These are phyloP conservation scores for Actias luna DNA, from an alignment of 2,888 invertebrate genomes.

Conservation along the genomic window DNA sequence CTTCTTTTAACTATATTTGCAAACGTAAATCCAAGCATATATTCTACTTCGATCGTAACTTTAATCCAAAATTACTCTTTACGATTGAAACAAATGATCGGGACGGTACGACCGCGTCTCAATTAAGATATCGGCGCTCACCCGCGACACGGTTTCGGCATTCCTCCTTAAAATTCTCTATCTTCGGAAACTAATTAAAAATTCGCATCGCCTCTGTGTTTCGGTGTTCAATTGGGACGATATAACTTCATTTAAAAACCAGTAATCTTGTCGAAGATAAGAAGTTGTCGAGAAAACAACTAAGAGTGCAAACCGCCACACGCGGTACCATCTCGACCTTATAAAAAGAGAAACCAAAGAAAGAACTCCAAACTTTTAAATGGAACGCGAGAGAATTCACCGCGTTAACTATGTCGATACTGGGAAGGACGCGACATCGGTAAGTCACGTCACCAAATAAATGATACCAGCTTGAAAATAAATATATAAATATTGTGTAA, in stretches of 20 bases:
- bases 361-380: slow-evolving; percentile 73
- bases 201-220: slow-evolving; percentile 76
- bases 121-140: slow-evolving; percentile 74
- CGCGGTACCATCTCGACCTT: slow-evolving; percentile 61
- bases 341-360: slow-evolving; percentile 69
- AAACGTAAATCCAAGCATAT: slow-evolving; percentile 40
- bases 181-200: slow-evolving; percentile 82
- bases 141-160: slow-evolving; percentile 69
- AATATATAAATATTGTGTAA: slow-evolving; percentile 81
- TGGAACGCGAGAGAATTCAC: slow-evolving; percentile 78
- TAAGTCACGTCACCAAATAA: slow-evolving; percentile 81
- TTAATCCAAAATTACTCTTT: slow-evolving; percentile 70
- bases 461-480: slow-evolving; percentile 75
- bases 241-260: slow-evolving; percentile 82
- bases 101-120: slow-evolving; percentile 65
- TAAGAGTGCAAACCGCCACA: slow-evolving; percentile 75
- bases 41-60: slow-evolving; percentile 53
- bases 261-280: slow-evolving; percentile 80
- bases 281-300: slow-evolving; percentile 77
- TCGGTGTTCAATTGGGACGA: slow-evolving; percentile 76
- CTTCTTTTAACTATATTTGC: slow-evolving; percentile 59
- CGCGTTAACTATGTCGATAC: slow-evolving; percentile 81
- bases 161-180: slow-evolving; percentile 78
- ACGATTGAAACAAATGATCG: slow-evolving; percentile 64
- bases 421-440: slow-evolving; percentile 80